Percentiles rank a stretch among this genome's conserved stretches.
phyloP scores from a whole-genome alignment of 1,140 invertebrate species.

The Hormaphis cornu region DNA sequence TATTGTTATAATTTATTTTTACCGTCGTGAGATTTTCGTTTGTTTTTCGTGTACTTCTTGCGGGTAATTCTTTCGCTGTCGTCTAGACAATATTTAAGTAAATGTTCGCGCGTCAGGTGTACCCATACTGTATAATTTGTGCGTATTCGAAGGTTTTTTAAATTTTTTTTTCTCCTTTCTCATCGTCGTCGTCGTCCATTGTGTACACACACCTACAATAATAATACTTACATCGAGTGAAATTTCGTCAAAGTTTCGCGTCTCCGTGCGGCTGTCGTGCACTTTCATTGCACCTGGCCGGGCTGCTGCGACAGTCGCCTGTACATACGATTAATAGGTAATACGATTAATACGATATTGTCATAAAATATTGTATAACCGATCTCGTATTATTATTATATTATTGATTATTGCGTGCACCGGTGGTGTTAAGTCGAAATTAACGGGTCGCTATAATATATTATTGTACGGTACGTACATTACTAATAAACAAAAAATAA shows the following conservation, averaged over 20 bases:
- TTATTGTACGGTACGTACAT: not conserved
- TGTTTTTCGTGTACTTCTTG: too few relatives aligned
- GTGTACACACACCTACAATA: not conserved
- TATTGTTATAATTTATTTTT: too few relatives aligned
- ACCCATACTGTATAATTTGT: not conserved
- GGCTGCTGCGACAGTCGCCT: too few relatives aligned
- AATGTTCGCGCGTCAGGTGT: too few relatives aligned
- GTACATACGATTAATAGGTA: too few relatives aligned
- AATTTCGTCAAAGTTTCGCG: not conserved
- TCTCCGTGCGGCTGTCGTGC: not conserved
- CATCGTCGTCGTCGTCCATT: too few relatives aligned
- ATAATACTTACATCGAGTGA: too few relatives aligned
- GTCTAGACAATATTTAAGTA: too few relatives aligned
- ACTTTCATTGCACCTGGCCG: not conserved
- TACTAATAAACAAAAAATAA: not conserved
- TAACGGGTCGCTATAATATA: not conserved
- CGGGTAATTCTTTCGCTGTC: too few relatives aligned
- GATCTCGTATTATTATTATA: not conserved
- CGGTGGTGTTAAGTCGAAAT: not conserved
- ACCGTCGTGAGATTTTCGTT: too few relatives aligned
- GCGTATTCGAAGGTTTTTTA: not conserved
- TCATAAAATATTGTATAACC: not conserved
- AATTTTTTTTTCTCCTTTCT: too few relatives aligned
- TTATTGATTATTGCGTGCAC: too few relatives aligned
- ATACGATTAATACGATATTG: not conserved